phyloP scores from a whole-genome alignment of 2,888 invertebrate genomes.

The Perdita meconis region DNA sequence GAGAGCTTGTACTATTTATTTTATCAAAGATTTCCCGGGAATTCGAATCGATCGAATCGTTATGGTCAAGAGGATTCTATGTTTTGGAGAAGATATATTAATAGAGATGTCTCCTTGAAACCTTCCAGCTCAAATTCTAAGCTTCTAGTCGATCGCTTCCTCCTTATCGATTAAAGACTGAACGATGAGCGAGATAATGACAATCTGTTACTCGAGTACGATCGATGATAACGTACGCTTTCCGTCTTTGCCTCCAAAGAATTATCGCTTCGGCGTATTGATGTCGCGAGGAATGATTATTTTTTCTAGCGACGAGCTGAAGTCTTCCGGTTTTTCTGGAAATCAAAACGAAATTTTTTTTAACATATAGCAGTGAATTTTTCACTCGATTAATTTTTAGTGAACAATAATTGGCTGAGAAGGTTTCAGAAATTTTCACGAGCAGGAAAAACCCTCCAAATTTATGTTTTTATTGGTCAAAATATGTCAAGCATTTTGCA shows the following conservation, averaged over 20 bases:
- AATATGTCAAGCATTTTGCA: too few relatives aligned
- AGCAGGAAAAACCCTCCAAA: too few relatives aligned
- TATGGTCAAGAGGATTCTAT: neutral
- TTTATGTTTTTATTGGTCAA: too few relatives aligned
- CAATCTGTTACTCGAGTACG: neutral
- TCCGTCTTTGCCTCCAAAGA: neutral
- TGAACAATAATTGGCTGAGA: too few relatives aligned
- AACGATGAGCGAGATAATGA: constrained; percentile 37
- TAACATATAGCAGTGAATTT: too few relatives aligned
- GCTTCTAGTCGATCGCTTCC: constrained; percentile 39
- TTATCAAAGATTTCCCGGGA: neutral
- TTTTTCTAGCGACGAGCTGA: neutral
- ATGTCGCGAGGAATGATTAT: neutral
- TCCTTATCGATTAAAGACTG: constrained; percentile 42
- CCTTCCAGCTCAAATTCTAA: neutral
- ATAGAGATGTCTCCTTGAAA: constrained; percentile 13
- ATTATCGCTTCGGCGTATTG: neutral
- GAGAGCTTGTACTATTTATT: neutral
- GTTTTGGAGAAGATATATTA: neutral
- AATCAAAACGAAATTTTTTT: too few relatives aligned
- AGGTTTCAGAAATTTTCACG: too few relatives aligned
- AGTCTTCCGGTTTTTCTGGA: too few relatives aligned
- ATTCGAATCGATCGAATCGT: neutral
- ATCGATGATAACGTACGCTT: constrained; percentile 27
- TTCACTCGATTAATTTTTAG: too few relatives aligned